These are phyloP conservation scores for Megaceryle maxima DNA, from an alignment of 2,113 vertebrate species.

Conservation along the genomic window DNA sequence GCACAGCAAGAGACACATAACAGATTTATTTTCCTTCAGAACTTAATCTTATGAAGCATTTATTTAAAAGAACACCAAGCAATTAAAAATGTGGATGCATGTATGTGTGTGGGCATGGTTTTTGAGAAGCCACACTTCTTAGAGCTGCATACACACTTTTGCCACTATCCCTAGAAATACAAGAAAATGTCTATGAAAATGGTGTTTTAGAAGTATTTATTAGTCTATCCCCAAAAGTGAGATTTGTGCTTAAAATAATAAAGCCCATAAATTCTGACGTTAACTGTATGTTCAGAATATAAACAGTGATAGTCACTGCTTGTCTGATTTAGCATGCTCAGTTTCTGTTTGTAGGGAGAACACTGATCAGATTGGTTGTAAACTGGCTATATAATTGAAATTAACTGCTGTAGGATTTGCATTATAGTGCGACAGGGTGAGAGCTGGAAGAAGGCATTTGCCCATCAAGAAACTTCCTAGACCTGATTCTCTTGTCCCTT, in stretches of 20 bases:
- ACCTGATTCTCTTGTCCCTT: neutral
- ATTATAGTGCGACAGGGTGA: neutral
- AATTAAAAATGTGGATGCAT: neutral
- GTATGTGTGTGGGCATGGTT: neutral
- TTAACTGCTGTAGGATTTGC: neutral
- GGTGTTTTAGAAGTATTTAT: neutral
- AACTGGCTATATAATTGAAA: neutral
- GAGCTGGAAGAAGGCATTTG: neutral
- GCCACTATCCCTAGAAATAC: neutral
- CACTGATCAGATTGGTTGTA: neutral
- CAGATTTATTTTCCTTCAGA: constrained; percentile 4
- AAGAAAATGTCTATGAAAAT: neutral
- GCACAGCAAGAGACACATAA: neutral
- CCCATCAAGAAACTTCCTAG: neutral
- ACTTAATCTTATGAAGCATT: constrained; percentile 36
- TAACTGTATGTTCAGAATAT: neutral
- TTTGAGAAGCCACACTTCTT: neutral
- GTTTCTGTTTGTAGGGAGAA: neutral
- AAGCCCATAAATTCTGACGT: neutral
- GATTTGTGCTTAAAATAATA: neutral
- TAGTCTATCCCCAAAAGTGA: neutral
- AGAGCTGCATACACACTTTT: neutral
- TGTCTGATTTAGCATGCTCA: neutral
- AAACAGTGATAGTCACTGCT: neutral
- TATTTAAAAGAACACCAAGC: constrained; percentile 28